Conservation (phyloP, 1,140 invertebrate genomes). For the Ylistrum balloti region DNA sequence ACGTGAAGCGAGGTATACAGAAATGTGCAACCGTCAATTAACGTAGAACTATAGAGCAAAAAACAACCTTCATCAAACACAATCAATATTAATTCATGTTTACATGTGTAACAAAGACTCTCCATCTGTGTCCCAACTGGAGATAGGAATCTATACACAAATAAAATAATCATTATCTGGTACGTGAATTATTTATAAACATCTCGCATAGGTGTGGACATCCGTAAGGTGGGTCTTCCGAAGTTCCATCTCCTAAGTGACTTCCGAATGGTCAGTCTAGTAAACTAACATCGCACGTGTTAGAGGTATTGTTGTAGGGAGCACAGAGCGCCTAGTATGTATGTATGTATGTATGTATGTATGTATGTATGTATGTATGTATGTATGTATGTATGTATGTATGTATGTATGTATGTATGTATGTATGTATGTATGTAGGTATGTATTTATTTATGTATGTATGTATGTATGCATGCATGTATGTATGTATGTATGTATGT, state of each 20-base stretch:
- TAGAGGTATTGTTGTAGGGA: too few relatives aligned
- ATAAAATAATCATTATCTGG: background rate
- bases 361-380: too few relatives aligned
- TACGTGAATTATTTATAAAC: background rate
- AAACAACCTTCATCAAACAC: background rate
- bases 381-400: too few relatives aligned
- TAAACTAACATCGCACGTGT: too few relatives aligned
- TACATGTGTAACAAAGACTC: background rate
- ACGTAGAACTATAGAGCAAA: background rate
- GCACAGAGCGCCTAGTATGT: too few relatives aligned
- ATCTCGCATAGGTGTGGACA: background rate
- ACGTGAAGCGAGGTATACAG: background rate
- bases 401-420: too few relatives aligned
- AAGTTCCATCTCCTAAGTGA: background rate
- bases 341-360: too few relatives aligned
- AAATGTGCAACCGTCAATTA: background rate
- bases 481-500: too few relatives aligned
- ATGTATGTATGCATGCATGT: too few relatives aligned
- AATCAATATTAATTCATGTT: conserved; percentile 19
- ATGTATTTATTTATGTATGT: too few relatives aligned
- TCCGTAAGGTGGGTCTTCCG: background rate
- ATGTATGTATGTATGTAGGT: too few relatives aligned
- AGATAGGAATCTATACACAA: background rate
- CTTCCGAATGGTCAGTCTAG: conserved; percentile 1
- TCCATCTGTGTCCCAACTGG: background rate